A percentile compares a stretch with the other conserved stretches of the same genome.
Evolutionary conservation across 2,113 vertebrate species (phyloP).

Genomic region (Dicrurus megarhynchus): DNA sequence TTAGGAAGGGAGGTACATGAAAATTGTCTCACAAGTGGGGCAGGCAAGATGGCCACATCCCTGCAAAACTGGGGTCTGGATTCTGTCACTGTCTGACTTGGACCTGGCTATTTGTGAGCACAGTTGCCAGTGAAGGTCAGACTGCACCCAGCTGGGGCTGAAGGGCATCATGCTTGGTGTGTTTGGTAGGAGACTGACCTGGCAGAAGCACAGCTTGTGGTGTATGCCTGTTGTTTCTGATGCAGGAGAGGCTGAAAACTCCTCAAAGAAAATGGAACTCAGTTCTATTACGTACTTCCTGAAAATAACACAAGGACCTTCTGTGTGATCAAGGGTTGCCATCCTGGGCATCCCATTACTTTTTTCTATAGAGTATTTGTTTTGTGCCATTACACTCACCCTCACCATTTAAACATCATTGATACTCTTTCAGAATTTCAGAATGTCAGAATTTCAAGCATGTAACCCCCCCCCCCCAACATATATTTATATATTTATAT

Average conservation of each 20-base stretch:
- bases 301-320: not conserved
- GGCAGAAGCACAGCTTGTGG: not conserved
- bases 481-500: not conserved
- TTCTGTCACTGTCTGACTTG: accelerated
- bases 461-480: not conserved
- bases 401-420: not conserved
- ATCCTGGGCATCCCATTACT: not conserved
- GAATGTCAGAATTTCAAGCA: not conserved
- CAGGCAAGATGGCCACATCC: not conserved
- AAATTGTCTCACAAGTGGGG: not conserved
- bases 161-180: not conserved
- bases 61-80: not conserved
- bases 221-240: not conserved
- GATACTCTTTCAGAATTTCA: not conserved
- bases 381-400: not conserved
- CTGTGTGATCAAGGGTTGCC: not conserved
- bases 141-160: not conserved
- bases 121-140: accelerated
- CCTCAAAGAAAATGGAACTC: not conserved
- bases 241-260: not conserved
- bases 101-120: accelerated
- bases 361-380: not conserved
- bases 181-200: not conserved
- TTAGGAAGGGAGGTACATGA: not conserved
- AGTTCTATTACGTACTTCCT: not conserved